Percentiles rank a stretch among this genome's conserved stretches.
phyloP scores from a whole-genome alignment of 2,888 invertebrate genomes.

The Apomyelois bistriatella region DNA sequence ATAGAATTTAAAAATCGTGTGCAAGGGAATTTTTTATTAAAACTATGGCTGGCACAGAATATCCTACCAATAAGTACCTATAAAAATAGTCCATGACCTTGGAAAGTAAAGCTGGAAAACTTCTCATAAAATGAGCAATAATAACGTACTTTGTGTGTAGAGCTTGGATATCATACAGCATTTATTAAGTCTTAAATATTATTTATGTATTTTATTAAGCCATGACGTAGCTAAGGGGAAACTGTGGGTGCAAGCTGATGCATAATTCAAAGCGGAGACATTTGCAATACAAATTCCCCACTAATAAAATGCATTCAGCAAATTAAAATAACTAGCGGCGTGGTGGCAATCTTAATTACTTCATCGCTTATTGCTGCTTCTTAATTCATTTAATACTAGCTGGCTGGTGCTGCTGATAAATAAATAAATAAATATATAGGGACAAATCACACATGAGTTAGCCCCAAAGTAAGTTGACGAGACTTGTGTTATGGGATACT shows the following conservation, averaged over 20 bases:
- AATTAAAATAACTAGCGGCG: constrained; percentile 15
- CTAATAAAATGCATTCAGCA: constrained; percentile 16
- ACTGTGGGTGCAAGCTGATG: constrained; percentile 9
- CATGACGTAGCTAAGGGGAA: background rate
- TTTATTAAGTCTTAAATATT: constrained; percentile 10
- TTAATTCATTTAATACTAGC: background rate
- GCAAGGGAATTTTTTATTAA: too few relatives aligned
- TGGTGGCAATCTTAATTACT: constrained; percentile 11
- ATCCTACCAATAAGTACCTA: too few relatives aligned
- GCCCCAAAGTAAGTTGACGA: too few relatives aligned
- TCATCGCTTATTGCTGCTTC: background rate
- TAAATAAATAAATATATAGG: too few relatives aligned
- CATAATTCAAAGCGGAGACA: constrained; percentile 10
- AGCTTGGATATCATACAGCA: background rate
- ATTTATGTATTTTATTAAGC: constrained; percentile 5
- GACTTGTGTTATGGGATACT: too few relatives aligned
- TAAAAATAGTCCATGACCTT: too few relatives aligned
- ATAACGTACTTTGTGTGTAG: background rate
- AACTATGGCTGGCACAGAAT: too few relatives aligned
- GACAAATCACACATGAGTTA: too few relatives aligned
- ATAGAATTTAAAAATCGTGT: too few relatives aligned
- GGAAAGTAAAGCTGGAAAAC: too few relatives aligned
- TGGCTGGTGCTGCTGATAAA: too few relatives aligned
- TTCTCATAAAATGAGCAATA: background rate
- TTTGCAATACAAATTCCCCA: constrained; percentile 20